A percentile compares a stretch with the other conserved stretches of the same genome.
phyloP scores from a whole-genome alignment of 2,113 vertebrate species.

The Neomonachus schauinslandi region DNA sequence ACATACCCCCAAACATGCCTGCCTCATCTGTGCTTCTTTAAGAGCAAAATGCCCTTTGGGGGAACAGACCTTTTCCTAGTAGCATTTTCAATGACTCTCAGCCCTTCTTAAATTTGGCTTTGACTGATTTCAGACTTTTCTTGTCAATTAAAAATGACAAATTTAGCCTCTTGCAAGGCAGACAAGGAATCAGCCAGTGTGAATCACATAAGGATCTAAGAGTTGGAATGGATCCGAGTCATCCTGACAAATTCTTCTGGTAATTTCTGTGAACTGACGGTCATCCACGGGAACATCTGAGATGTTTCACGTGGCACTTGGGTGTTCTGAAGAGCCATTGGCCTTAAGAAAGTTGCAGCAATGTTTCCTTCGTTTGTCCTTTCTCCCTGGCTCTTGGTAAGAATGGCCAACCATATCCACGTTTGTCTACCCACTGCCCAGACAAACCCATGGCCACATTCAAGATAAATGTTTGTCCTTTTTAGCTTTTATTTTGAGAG shows the following conservation, averaged over 20 bases:
- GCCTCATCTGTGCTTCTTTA: neutral
- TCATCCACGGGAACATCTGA: neutral
- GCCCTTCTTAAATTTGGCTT: constrained; percentile 2
- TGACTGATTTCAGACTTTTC: constrained; percentile 33
- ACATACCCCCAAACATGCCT: neutral
- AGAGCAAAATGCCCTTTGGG: neutral
- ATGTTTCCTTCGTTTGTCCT: neutral
- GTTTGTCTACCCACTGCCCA: neutral
- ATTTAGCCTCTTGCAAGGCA: neutral
- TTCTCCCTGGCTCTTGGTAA: neutral
- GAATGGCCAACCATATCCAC: neutral
- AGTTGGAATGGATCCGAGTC: neutral
- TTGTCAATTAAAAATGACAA: constrained; percentile 73
- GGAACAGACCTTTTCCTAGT: neutral
- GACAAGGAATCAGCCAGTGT: neutral
- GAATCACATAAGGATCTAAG: neutral
- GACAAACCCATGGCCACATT: neutral
- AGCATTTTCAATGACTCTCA: neutral
- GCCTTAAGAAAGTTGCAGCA: neutral
- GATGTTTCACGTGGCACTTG: rapidly evolving
- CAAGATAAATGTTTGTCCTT: neutral
- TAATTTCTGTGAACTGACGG: neutral
- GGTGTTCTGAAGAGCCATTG: neutral
- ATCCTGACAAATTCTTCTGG: neutral
- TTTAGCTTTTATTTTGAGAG: constrained; percentile 58